A percentile compares a stretch with the other conserved stretches of the same genome.
Conservation (phyloP, 2,888 invertebrate genomes). For the Pinctada fucata region DNA sequence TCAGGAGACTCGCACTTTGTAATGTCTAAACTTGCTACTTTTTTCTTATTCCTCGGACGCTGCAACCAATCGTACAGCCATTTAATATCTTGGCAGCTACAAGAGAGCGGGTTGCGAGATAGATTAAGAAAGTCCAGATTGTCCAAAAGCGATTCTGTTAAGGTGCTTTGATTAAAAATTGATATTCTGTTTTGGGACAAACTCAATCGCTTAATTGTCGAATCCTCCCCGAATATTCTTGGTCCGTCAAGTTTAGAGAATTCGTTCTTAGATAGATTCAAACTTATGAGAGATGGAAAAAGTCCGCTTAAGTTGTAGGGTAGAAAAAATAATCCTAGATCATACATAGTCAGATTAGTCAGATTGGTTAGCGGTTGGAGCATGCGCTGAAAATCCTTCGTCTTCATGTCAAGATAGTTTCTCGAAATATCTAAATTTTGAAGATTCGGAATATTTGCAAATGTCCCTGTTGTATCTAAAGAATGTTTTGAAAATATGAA, state of each 20-base stretch:
- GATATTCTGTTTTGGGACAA: conserved; percentile 23
- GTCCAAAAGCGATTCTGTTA: conserved; percentile 14
- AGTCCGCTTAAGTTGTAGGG: background rate
- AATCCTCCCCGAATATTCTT: conserved; percentile 13
- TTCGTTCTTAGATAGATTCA: conserved; percentile 14
- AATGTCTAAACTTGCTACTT: background rate
- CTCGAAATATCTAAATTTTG: conserved; percentile 7
- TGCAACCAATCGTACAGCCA: conserved; percentile 43
- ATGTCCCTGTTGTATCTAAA: background rate
- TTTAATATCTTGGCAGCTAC: conserved; percentile 33
- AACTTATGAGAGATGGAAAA: background rate
- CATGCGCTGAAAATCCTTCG: background rate
- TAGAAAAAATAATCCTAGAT: background rate
- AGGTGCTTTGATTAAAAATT: conserved; percentile 16
- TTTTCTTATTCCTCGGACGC: conserved; percentile 10
- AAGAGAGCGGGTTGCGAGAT: conserved; percentile 40
- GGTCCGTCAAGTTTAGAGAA: conserved; percentile 20
- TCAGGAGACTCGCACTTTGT: conserved; percentile 13
- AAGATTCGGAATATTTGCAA: conserved; percentile 3
- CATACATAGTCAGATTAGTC: background rate
- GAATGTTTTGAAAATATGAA: background rate
- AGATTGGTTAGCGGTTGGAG: conserved; percentile 20
- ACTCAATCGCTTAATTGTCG: conserved; percentile 10
- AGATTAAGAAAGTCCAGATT: conserved; percentile 19
- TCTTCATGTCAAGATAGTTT: conserved; percentile 3